A percentile compares a stretch with the other conserved stretches of the same genome.
Evolutionary conservation across 2,797 vertebrate species (phyloP).

Genomic region (Artibeus lituratus): DNA sequence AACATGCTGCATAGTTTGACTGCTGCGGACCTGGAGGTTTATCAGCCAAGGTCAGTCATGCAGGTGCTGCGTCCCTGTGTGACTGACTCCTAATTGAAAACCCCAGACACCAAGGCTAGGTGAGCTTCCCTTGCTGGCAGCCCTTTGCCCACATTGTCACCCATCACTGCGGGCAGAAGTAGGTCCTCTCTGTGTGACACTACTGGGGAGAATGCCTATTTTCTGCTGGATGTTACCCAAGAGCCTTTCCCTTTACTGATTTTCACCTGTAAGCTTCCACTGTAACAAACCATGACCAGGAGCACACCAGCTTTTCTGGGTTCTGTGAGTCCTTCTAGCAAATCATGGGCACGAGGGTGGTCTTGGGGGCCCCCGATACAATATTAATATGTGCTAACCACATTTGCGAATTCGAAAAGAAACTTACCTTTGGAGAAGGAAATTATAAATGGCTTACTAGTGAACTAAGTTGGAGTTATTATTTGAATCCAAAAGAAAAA

Average conservation of each 20-base stretch:
- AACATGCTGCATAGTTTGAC: neutral
- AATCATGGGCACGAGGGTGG: neutral
- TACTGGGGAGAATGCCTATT: neutral
- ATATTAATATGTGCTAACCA: neutral
- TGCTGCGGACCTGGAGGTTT: neutral
- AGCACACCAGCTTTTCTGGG: neutral
- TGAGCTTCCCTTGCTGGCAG: neutral
- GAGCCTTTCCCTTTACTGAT: neutral
- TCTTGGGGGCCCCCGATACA: neutral
- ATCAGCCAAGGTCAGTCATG: neutral
- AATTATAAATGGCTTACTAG: neutral
- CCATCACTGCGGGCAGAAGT: neutral
- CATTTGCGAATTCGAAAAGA: neutral
- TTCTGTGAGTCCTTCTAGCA: neutral
- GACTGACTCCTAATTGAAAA: neutral
- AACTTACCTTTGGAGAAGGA: neutral
- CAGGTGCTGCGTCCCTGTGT: neutral
- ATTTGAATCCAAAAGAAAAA: slow-evolving; percentile 9
- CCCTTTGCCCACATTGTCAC: neutral
- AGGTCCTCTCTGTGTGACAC: neutral
- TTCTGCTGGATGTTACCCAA: neutral
- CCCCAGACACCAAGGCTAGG: neutral
- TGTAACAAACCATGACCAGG: neutral
- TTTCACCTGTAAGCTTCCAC: neutral
- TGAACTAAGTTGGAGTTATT: neutral